Conservation (phyloP, 2,888 invertebrate species). For the Agapetus fuscipes region DNA sequence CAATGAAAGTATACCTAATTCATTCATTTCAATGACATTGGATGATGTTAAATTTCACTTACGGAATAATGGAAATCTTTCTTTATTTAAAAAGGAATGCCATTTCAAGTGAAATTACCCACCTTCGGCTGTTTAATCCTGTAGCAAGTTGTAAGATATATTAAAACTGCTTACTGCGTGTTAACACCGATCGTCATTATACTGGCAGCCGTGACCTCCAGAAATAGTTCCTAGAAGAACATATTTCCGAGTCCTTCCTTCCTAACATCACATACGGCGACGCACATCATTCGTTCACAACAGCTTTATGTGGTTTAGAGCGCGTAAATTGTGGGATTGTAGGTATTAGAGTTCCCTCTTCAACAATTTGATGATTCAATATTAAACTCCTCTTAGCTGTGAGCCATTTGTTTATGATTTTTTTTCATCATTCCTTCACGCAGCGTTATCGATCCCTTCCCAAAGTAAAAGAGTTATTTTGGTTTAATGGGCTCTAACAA, state of each 20-base stretch:
- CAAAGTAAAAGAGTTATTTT: slow-evolving; percentile 17
- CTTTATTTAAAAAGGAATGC: no score
- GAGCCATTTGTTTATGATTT: slow-evolving; percentile 12
- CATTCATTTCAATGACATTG: no score
- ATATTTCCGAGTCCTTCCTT: no score
- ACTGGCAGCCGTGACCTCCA: slow-evolving; percentile 1
- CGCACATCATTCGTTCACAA: slow-evolving; percentile 4
- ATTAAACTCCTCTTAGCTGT: slow-evolving; percentile 9
- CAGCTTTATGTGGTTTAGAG: slow-evolving; percentile 8
- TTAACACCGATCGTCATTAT: background rate
- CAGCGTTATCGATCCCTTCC: slow-evolving; percentile 13
- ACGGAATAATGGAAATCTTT: no score
- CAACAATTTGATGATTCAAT: slow-evolving; percentile 17
- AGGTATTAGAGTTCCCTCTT: slow-evolving; percentile 8
- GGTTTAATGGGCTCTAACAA: slow-evolving; percentile 19
- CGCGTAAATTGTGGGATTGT: slow-evolving; percentile 16
- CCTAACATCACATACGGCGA: background rate
- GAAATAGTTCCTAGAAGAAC: slow-evolving; percentile 5
- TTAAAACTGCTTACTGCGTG: background rate
- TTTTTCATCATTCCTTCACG: slow-evolving; percentile 17
- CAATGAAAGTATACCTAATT: no score
- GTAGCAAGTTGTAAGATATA: background rate
- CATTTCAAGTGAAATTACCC: background rate
- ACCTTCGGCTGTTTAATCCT: background rate
- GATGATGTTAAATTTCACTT: no score